Conservation (phyloP, 2,888 invertebrate species). For the Campoplex nolae region DNA sequence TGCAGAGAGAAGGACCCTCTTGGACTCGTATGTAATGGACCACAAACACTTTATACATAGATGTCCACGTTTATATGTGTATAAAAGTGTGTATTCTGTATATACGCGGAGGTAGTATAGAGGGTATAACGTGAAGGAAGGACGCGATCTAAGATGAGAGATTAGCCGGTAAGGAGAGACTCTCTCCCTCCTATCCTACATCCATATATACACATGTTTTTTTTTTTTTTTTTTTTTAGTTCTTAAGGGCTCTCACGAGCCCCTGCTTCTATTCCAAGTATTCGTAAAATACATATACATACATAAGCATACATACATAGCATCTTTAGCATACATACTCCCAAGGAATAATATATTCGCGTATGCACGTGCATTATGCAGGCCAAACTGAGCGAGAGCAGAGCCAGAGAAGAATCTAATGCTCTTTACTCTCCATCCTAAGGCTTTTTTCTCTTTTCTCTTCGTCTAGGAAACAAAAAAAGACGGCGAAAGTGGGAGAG, state of each 20-base stretch:
- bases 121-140: constrained; percentile 57
- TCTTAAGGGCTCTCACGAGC: constrained; percentile 24
- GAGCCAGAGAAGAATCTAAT: constrained; percentile 39
- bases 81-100: constrained; percentile 12
- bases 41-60: constrained; percentile 23
- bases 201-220: neutral
- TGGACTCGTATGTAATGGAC: constrained; percentile 33
- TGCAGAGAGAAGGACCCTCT: constrained; percentile 10
- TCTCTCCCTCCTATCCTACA: constrained; percentile 50
- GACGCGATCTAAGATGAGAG: constrained; percentile 80
- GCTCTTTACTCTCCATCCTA: constrained; percentile 26
- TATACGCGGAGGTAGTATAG: constrained; percentile 23
- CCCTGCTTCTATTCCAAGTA: constrained; percentile 39
- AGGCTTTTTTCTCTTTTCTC: constrained; percentile 17
- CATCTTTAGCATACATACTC: constrained; percentile 49
- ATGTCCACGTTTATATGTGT: neutral
- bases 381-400: constrained; percentile 51
- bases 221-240: neutral
- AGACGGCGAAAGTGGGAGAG: no score
- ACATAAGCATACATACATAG: constrained; percentile 30
- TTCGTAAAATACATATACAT: constrained; percentile 28
- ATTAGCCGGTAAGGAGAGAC: constrained; percentile 80
- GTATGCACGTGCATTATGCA: constrained; percentile 62
- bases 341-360: constrained; percentile 62
- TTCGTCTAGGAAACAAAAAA: no score